Conservation (phyloP, 2,888 invertebrate species). For the Yponomeuta cagnagella region DNA sequence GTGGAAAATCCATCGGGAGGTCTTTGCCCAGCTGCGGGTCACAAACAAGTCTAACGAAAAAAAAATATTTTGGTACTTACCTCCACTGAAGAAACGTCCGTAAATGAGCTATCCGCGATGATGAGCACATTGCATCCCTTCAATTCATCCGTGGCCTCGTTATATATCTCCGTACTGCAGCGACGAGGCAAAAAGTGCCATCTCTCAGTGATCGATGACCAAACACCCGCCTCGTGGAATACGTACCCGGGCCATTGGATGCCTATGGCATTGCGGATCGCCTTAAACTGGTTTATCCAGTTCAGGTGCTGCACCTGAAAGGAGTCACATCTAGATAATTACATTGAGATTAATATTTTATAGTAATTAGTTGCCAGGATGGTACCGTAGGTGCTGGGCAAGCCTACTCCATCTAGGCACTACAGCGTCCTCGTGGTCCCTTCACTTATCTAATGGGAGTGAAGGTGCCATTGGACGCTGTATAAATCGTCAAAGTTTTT, state of each 20-base stretch:
- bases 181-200: slow-evolving; percentile 97
- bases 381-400: too few species aligned
- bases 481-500: too few species aligned
- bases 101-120: slow-evolving; percentile 85
- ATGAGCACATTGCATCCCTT: slow-evolving; percentile 93
- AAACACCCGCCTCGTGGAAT: slow-evolving; percentile 96
- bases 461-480: too few species aligned
- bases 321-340: too few species aligned
- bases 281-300: slow-evolving; percentile 84
- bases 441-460: too few species aligned
- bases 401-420: too few species aligned
- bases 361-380: too few species aligned
- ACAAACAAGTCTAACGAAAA: too few species aligned
- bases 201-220: slow-evolving; percentile 87
- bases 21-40: too few species aligned
- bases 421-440: too few species aligned
- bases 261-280: slow-evolving; percentile 82
- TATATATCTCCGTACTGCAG: slow-evolving; percentile 89
- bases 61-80: slow-evolving; percentile 42
- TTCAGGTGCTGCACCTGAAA: slow-evolving; percentile 77
- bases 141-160: slow-evolving; percentile 92
- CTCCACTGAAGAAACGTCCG: slow-evolving; percentile 76
- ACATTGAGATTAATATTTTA: too few species aligned
- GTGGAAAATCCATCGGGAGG: too few species aligned
- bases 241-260: slow-evolving; percentile 96